Evolutionary conservation across 2,888 invertebrate species (phyloP).

Genomic region (Dolichomitus sp.): DNA sequence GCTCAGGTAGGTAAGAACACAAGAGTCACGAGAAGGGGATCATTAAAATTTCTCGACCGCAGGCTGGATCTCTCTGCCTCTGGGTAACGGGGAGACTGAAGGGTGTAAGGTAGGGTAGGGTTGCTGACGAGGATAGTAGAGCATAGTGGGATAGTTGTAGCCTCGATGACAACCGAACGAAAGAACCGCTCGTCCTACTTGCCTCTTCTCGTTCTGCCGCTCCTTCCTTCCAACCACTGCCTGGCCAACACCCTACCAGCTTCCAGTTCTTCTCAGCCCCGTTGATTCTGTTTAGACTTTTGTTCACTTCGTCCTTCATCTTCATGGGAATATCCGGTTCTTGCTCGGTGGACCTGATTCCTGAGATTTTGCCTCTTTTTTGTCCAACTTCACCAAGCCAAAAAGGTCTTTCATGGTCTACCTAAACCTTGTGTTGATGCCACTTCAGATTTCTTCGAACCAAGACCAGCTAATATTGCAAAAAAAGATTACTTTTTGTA

Average conservation of each 20-base stretch:
- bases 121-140: slow-evolving; percentile 68
- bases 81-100: slow-evolving; percentile 56
- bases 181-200: slow-evolving; percentile 75
- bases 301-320: slow-evolving; percentile 40
- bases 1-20: slow-evolving; percentile 78
- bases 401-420: not conserved
- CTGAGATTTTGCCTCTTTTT: slow-evolving; percentile 6
- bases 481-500: too few relatives aligned
- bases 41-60: slow-evolving; percentile 80
- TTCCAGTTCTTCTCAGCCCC: slow-evolving; percentile 14
- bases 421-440: too few relatives aligned
- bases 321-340: slow-evolving; percentile 47
- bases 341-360: slow-evolving; percentile 28
- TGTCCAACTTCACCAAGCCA: not conserved
- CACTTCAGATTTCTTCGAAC: too few relatives aligned
- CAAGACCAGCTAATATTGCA: too few relatives aligned
- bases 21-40: slow-evolving; percentile 75
- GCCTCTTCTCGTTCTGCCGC: slow-evolving; percentile 69
- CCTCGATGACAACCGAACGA: slow-evolving; percentile 73
- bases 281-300: slow-evolving; percentile 26
- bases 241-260: not conserved
- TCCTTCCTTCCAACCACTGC: not conserved
- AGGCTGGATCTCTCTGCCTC: slow-evolving; percentile 47
- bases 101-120: slow-evolving; percentile 54
- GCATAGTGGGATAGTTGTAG: slow-evolving; percentile 45